Evolutionary conservation across 1,140 invertebrate species (phyloP).

Genomic region (Drosophila lacteicornis): DNA sequence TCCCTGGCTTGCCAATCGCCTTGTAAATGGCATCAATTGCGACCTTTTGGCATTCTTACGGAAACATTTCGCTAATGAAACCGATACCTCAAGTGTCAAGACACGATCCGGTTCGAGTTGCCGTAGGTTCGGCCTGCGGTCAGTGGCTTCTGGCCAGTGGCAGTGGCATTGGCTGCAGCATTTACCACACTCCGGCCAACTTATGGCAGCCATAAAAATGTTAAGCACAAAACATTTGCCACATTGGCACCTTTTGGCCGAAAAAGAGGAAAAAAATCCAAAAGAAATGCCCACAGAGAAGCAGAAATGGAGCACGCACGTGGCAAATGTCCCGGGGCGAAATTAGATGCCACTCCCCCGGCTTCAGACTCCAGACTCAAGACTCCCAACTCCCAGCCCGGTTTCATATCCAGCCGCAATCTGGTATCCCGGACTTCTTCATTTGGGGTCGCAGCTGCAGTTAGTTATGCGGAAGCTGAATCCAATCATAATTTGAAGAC

Average conservation of each 20-base stretch:
- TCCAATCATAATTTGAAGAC: conserved; percentile 59
- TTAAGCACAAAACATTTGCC: conserved; percentile 80
- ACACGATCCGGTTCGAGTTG: conserved; percentile 34
- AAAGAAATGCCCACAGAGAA: conserved; percentile 9
- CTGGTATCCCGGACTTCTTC: conserved; percentile 22
- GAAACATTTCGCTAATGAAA: conserved; percentile 83
- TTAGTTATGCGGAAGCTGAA: conserved; percentile 53
- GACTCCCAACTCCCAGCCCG: neutral
- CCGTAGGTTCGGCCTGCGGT: conserved; percentile 48
- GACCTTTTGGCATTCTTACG: conserved; percentile 81
- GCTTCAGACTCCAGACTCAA: neutral
- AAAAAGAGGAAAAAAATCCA: neutral
- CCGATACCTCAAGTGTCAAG: conserved; percentile 80
- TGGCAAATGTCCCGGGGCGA: conserved; percentile 51
- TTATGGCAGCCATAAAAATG: conserved; percentile 78
- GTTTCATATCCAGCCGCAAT: neutral
- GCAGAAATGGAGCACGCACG: conserved; percentile 76
- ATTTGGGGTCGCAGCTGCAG: conserved; percentile 57
- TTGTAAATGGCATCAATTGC: conserved; percentile 81
- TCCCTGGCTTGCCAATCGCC: conserved; percentile 52
- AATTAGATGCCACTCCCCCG: conserved; percentile 64
- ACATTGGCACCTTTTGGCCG: conserved; percentile 77
- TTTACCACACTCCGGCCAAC: conserved; percentile 66
- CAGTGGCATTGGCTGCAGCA: conserved; percentile 33
- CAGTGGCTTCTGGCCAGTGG: conserved; percentile 53